Conservation (phyloP, 2,113 vertebrate species). For the Neotoma lepida region DNA sequence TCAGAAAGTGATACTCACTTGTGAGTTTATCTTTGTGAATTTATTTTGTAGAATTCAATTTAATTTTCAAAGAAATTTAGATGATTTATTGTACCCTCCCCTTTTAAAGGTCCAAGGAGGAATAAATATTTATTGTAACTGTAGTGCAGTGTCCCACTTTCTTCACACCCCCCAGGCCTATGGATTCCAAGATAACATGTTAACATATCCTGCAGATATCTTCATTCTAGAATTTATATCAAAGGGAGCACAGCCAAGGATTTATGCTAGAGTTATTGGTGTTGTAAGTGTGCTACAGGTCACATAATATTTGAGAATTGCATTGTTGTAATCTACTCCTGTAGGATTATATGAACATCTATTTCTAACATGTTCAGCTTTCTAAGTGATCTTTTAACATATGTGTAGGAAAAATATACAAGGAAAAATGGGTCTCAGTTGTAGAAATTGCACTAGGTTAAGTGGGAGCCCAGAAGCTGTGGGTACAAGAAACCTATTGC, state of each 20-base stretch:
- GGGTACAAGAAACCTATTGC: not conserved
- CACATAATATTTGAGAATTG: conserved; percentile 26
- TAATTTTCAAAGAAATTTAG: conserved; percentile 41
- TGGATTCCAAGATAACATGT: not conserved
- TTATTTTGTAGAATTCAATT: not conserved
- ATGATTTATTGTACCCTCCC: not conserved
- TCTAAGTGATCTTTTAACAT: not conserved
- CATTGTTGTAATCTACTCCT: not conserved
- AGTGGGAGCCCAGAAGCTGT: not conserved
- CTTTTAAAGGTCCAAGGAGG: not conserved
- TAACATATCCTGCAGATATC: not conserved
- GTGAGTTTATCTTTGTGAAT: not conserved
- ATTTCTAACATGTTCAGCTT: not conserved
- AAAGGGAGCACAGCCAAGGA: not conserved
- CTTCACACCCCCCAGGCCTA: not conserved
- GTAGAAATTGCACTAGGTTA: not conserved
- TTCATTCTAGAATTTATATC: conserved; percentile 16
- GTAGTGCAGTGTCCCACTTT: not conserved
- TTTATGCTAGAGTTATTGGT: not conserved
- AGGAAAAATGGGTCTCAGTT: not conserved
- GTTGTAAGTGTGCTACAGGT: not conserved
- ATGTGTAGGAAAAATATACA: not conserved
- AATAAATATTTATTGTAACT: no score
- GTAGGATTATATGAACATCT: not conserved
- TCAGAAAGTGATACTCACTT: not conserved